A percentile compares a stretch with the other conserved stretches of the same genome.
phyloP scores from a whole-genome alignment of 2,797 vertebrate species.

The Cephalopachus bancanus region DNA sequence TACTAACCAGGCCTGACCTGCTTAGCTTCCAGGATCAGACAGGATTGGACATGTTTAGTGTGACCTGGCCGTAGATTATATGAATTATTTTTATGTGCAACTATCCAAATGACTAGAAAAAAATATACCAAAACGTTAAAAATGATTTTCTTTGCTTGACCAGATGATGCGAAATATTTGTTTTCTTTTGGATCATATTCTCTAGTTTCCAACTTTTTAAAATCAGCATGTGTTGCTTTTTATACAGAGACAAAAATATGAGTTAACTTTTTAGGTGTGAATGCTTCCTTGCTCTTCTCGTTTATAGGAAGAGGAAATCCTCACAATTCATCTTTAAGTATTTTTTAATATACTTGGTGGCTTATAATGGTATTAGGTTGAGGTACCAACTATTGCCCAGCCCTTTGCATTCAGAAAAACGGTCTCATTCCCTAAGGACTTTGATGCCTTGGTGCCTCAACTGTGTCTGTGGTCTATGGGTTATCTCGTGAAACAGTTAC shows the following conservation, averaged over 20 bases:
- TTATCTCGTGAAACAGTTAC: neutral
- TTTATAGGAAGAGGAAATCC: neutral
- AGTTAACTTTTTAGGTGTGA: neutral
- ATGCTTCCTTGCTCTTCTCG: neutral
- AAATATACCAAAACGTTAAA: neutral
- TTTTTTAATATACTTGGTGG: neutral
- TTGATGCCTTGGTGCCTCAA: accelerated
- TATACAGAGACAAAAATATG: neutral
- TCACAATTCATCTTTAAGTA: neutral
- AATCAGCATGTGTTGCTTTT: neutral
- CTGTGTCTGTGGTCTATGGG: neutral
- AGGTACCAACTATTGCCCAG: neutral
- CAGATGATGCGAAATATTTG: neutral
- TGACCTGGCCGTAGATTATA: neutral
- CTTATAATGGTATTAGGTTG: neutral
- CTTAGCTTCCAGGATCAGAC: too few relatives aligned
- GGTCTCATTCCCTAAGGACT: too few relatives aligned
- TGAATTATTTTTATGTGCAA: neutral
- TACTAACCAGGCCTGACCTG: too few relatives aligned
- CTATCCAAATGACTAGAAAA: neutral
- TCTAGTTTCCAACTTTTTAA: neutral
- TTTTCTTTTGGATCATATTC: slow-evolving; percentile 10
- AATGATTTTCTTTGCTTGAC: neutral
- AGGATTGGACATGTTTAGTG: too few relatives aligned
- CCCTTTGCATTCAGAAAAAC: neutral